These are phyloP conservation scores for Nettapus auritus DNA, from an alignment of 2,113 vertebrate genomes.

Conservation along the genomic window DNA sequence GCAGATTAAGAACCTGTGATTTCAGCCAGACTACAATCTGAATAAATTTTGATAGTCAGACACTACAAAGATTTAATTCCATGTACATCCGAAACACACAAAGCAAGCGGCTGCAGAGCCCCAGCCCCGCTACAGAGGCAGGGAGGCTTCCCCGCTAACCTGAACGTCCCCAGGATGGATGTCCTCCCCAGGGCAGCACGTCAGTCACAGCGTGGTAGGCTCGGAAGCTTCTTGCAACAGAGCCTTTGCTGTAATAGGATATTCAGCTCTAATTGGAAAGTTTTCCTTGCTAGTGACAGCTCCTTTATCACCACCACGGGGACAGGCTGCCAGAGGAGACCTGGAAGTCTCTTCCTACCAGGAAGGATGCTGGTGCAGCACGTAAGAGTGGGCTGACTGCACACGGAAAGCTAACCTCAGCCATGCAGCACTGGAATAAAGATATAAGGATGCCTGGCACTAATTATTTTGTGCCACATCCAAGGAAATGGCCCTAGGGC, in stretches of 20 bases:
- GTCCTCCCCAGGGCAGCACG: background rate
- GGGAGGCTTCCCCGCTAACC: background rate
- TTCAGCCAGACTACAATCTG: background rate
- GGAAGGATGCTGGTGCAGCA: background rate
- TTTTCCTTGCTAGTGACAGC: background rate
- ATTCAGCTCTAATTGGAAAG: background rate
- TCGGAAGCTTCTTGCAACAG: background rate
- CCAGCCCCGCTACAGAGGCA: background rate
- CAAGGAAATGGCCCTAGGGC: background rate
- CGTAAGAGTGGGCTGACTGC: rapidly evolving
- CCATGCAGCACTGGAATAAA: too few relatives aligned
- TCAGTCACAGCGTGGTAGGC: background rate
- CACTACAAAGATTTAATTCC: background rate
- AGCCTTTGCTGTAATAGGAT: background rate
- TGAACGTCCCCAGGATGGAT: background rate
- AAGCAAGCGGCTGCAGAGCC: background rate
- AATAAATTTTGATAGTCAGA: background rate
- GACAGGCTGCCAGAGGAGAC: background rate
- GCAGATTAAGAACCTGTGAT: background rate
- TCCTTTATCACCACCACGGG: background rate
- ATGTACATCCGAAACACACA: background rate
- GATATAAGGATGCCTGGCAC: too few relatives aligned
- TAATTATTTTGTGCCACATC: background rate
- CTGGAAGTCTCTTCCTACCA: background rate
- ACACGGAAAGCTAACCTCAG: background rate